Evolutionary conservation across 1,140 invertebrate genomes (phyloP).

Genomic region (Drosophila saltans): DNA sequence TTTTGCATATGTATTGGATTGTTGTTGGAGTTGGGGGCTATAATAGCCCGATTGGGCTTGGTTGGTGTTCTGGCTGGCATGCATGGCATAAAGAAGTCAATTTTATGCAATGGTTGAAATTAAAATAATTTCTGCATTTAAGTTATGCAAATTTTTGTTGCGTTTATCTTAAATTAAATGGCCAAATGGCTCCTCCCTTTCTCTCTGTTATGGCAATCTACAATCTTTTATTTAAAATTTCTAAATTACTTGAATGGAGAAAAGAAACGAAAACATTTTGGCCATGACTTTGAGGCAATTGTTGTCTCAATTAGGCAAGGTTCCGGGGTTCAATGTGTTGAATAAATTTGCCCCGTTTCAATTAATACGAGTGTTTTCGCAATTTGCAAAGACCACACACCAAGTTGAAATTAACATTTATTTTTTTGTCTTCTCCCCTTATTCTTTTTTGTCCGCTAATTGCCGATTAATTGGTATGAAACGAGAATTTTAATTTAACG

Average conservation of each 20-base stretch:
- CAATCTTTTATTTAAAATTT: not conserved
- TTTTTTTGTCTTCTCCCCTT: no score
- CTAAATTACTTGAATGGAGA: not conserved
- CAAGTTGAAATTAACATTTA: constrained; percentile 47
- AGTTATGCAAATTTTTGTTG: constrained; percentile 59
- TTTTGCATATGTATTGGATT: constrained; percentile 66
- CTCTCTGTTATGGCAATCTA: no score
- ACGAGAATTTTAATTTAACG: constrained; percentile 39
- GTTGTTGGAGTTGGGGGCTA: constrained; percentile 17
- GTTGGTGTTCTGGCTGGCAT: not conserved
- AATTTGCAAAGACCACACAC: constrained; percentile 40
- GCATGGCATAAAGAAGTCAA: constrained; percentile 58
- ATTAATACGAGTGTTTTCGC: constrained; percentile 32
- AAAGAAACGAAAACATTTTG: not conserved
- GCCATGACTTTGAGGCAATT: constrained; percentile 31
- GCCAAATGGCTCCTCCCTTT: constrained; percentile 20
- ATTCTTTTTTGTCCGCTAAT: constrained; percentile 48
- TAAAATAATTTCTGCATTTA: constrained; percentile 72
- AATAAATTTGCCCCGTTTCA: constrained; percentile 15
- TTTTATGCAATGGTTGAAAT: constrained; percentile 71
- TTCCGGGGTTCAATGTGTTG: constrained; percentile 24
- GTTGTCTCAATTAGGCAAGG: constrained; percentile 45
- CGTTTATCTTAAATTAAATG: constrained; percentile 39
- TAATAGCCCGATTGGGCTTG: not conserved
- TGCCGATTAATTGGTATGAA: constrained; percentile 55